Evolutionary conservation across 2,113 vertebrate genomes (phyloP), one percentile per base, ranked within the genome.

Genomic region (Pardalotus punctatus): DNA sequence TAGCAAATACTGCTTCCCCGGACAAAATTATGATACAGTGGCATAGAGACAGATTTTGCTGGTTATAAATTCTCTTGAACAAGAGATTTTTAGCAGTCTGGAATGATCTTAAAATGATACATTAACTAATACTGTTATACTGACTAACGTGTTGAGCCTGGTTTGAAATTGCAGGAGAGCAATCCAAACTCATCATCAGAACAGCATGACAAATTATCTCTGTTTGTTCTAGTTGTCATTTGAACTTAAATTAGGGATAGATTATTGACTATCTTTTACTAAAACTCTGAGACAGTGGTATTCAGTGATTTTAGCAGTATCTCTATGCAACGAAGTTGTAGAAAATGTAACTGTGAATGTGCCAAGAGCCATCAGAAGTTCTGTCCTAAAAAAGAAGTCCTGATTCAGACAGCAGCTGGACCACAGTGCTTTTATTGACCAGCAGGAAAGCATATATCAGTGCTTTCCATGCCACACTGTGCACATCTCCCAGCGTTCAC

Each of bases 401-500:
- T 74, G 14, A 67, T 89, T 92, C 54, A 88, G 54, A 53, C 58
- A 80, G 81, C 81, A 77, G 48, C 2, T 3, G 48, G 31, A 10
- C 45, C 57, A 11, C 35, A 29, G 23, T 35, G 38, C 28, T 82
- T 57, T 76, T 72, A 48, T 13, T 4, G 4, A 38, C 18, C 61
- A 73, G 51, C 61, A 76, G 58, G 25, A 54, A 42, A 61, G 42
- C 35, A 6, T 2, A 0, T n/a, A 47, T 21, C 0, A 0, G 8
- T 60, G 40, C 20, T 54, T 84, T 71, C 74, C 50, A 7, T 22
- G 28, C 16, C n/a, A 53, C 1, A 1, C 53, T 0, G 0, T 31
- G 35, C 31, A 11, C 43, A 33, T 53, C 74, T 69, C 14, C 0
- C 18, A 21, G 0, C 5, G 13, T 62, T 54, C 60, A 35, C 35